Percentiles rank a stretch among this genome's conserved stretches.
Conservation (phyloP, 2,797 vertebrate species). For the Xerus rutilus region DNA sequence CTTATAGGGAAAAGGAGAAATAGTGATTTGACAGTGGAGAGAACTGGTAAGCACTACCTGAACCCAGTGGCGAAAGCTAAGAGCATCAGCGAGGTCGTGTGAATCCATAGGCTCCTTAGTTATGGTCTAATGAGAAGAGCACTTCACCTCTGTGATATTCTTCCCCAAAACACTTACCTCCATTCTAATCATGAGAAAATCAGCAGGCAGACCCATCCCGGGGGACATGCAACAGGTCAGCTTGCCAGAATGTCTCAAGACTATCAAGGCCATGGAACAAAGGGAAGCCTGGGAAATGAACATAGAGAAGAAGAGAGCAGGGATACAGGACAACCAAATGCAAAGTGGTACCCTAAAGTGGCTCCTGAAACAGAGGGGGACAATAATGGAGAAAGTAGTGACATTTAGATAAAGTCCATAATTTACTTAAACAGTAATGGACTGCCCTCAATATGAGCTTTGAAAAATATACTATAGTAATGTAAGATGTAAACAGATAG, state of each 20-base stretch:
- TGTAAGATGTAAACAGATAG: neutral
- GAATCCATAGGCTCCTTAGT: neutral
- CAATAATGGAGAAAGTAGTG: neutral
- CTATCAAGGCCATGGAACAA: neutral
- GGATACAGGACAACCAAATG: neutral
- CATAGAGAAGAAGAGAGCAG: neutral
- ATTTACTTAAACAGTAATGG: neutral
- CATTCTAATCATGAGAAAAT: neutral
- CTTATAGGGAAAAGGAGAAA: neutral
- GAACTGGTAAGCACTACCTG: neutral
- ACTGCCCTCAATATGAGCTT: neutral
- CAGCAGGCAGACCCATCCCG: neutral
- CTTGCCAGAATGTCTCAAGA: neutral
- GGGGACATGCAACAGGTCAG: neutral
- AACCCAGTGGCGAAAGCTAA: neutral
- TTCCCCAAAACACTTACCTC: constrained; percentile 13
- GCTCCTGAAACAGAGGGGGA: neutral
- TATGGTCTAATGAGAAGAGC: neutral
- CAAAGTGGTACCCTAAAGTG: neutral
- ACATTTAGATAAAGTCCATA: neutral
- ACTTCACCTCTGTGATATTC: neutral
- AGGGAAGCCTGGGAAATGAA: neutral
- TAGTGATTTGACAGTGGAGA: neutral
- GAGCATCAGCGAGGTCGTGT: neutral
- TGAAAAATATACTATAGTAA: neutral